These are phyloP conservation scores for Pipistrellus nathusii DNA, from an alignment of 2,797 vertebrate species.

Conservation along the genomic window DNA sequence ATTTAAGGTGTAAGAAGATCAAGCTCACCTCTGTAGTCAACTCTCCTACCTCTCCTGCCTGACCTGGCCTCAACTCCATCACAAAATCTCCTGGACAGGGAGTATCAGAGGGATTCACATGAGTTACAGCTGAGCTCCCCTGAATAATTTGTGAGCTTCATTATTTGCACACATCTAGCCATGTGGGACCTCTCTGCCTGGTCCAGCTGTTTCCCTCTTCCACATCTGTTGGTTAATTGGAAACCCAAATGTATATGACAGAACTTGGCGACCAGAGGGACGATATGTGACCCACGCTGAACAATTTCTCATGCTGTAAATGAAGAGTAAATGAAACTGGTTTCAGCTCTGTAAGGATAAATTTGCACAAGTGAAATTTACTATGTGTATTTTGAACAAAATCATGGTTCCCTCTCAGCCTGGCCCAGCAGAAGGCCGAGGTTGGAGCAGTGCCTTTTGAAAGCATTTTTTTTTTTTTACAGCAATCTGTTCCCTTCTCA, in stretches of 20 bases:
- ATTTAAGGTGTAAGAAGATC: not conserved
- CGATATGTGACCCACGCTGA: constrained; percentile 3
- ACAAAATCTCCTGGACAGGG: constrained; percentile 41
- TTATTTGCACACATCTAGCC: constrained; percentile 73
- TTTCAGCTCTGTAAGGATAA: constrained; percentile 32
- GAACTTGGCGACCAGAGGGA: not conserved
- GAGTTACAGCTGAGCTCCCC: constrained; percentile 57
- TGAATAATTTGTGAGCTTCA: constrained; percentile 70
- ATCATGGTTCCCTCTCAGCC: not conserved
- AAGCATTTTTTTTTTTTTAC: fast-evolving
- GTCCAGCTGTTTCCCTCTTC: not conserved
- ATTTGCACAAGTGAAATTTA: constrained; percentile 1
- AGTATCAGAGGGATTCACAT: not conserved
- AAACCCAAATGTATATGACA: constrained; percentile 74
- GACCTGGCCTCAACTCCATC: not conserved
- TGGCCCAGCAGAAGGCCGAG: not conserved
- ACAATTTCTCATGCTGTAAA: constrained; percentile 50
- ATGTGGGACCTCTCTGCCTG: constrained; percentile 65
- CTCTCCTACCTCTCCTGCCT: not conserved
- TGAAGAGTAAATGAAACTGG: constrained; percentile 16
- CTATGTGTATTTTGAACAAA: constrained; percentile 7
- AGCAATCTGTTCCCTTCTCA: too few species aligned
- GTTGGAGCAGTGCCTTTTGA: not conserved
- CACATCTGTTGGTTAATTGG: constrained; percentile 69
- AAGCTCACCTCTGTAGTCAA: not conserved